Evolutionary conservation across 1,140 invertebrate genomes (phyloP), one percentile per base, ranked within the genome.

Genomic region (Dendrolimus kikuchii): DNA sequence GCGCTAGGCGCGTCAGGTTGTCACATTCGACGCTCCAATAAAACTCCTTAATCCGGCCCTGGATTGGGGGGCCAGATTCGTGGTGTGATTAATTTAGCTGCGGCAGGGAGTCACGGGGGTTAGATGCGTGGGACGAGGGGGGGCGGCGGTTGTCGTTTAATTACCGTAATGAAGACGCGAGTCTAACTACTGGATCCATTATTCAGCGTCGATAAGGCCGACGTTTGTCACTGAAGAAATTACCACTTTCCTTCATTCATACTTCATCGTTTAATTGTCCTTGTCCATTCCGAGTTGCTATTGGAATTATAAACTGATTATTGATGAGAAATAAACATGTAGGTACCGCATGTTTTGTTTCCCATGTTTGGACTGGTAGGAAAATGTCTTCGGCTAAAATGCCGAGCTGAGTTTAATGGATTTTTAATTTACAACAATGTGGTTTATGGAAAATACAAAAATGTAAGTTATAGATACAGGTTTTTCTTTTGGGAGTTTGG

Each of bases 1-100:
- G 3, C 23, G 55, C 48, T 55, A 59, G 64, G 64, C 64, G 68
- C 58, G 64, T 48, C 66, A 60, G 72, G 64, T 55, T 76, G 78
- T 78, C 74, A 79, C 75, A 73, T 65, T 68, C 64, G 62, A 61
- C 66, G 64, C 69, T 80, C 80, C 80, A 86, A 86, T 86, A 86
- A 86, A 86, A 86, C 75, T 82, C 83, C 83, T 86, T 86, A 86
- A 81, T 86, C 82, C 75, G 77, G 63, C 62, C 66, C 70, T 60
- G 74, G 71, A 80, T 80, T 79, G 80, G 77, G 79, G 81, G 78
- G 78, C 76, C 71, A 78, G 82, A 82, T 83, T 84, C 77, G 68
- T 79, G 66, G 82, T 84, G 80, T 86, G 82, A 86, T 86, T 86
- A 86, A 86, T 86, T 86, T 82, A 77, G 75, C 66, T 68, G 50